Base-by-base conservation (phyloP, 2,888 invertebrate species). In the Leptopilina myrica region DNA sequence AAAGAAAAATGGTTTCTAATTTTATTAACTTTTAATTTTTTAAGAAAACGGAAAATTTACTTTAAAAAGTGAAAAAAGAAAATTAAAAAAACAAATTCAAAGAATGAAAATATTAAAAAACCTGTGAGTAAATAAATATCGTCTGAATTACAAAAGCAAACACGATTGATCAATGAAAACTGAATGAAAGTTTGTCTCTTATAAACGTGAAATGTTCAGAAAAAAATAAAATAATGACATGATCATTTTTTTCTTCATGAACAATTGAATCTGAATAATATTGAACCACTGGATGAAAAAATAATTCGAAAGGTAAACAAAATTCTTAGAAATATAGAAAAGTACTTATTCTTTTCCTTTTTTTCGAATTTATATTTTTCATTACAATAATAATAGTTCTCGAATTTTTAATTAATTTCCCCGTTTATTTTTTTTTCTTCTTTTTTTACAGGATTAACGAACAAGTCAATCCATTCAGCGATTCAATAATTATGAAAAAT, bases 401-500 rank as follows among this genome's bases (percentile, higher is more conserved):
- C 26, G 53, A 53, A 20, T 26, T 69, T 6, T 14, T 53, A 59
- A 49, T 7, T 20, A 53, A 53, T 26, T 49, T 20, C 15, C n/a
- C 33, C 56, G 43, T 26, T 33, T 33, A 33, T 3, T 33, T 33
- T 33, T 33, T 33, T 33, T 33, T 33, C 5, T 5, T 33, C 5
- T 5, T 33, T 33, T 2, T 33, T 14, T 73, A 56, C 56, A 56
- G 56, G 73, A 73, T 73, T n/a, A 33, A 69, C 53, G 3, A 20
- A 73, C 14, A 53, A 14, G 56, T 73, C 33, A 56, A 73, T 73
- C 53, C 56, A 73, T 73, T 73, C 73, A 73, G 56, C 56, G 73
- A 40, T 73, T 73, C 73, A 73, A 73, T 62, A 33, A 33, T 56
- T 73, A 73, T 59, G 33, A 40, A 62, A 62, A 79, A 73, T 80